phyloP scores from a whole-genome alignment of 2,113 vertebrate species.

The Hemichromis elongatus region DNA sequence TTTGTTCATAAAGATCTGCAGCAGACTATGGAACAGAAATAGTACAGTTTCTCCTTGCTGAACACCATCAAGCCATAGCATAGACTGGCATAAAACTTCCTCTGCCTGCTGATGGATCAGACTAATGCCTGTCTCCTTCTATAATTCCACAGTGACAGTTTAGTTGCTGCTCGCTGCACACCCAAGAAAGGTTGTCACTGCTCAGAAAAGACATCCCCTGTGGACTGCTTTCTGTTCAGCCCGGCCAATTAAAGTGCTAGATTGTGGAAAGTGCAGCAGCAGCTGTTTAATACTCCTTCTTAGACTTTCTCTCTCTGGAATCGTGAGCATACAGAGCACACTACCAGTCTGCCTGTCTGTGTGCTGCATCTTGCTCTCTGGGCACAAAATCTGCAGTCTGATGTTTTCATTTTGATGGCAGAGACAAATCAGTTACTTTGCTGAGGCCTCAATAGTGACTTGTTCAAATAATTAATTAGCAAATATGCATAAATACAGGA shows the following conservation, averaged over 20 bases:
- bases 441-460: not conserved
- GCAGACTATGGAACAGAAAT: not conserved
- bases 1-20: not conserved
- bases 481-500: not conserved
- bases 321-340: conserved; percentile 7
- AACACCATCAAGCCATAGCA: not conserved
- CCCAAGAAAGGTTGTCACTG: conserved; percentile 55
- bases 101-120: conserved; percentile 38
- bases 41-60: not conserved
- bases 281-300: conserved; percentile 50
- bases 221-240: conserved; percentile 39
- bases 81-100: not conserved
- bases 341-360: not conserved
- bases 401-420: not conserved
- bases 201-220: conserved; percentile 54
- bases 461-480: not conserved
- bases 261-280: conserved; percentile 17
- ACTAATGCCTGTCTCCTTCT: conserved; percentile 48
- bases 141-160: conserved; percentile 58
- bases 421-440: not conserved
- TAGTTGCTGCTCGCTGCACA: conserved; percentile 51
- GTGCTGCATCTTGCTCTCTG: not conserved
- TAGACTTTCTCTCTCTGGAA: not conserved
- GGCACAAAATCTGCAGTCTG: not conserved
- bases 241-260: conserved; percentile 58